Conservation (phyloP, 2,888 invertebrate genomes). For the Chymomyza caudatula region DNA sequence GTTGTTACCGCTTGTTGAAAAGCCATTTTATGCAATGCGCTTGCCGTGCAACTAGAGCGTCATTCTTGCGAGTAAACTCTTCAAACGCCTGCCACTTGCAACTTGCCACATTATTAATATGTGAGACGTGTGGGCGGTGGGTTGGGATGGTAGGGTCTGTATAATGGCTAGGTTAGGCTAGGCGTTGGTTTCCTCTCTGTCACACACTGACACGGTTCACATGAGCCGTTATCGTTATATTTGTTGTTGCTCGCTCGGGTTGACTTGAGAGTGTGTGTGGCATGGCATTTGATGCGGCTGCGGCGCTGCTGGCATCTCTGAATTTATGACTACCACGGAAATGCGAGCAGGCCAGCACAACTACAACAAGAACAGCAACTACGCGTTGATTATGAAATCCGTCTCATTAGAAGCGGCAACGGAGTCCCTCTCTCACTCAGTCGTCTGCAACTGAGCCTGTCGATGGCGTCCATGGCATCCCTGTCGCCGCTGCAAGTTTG, state of each 20-base stretch:
- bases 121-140: slow-evolving; percentile 27
- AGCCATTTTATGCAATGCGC: slow-evolving; percentile 34
- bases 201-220: slow-evolving; percentile 39
- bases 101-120: slow-evolving; percentile 49
- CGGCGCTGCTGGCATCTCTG: slow-evolving; percentile 33
- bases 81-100: slow-evolving; percentile 6
- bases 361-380: slow-evolving; percentile 32
- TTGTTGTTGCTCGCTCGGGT: not conserved
- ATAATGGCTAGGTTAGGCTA: slow-evolving; percentile 11
- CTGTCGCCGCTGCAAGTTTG: slow-evolving; percentile 14
- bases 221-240: slow-evolving; percentile 24
- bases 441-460: slow-evolving; percentile 2
- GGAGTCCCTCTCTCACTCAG: not conserved
- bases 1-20: not conserved
- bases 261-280: slow-evolving; percentile 21
- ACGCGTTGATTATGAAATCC: slow-evolving; percentile 64
- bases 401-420: slow-evolving; percentile 56
- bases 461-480: slow-evolving; percentile 43
- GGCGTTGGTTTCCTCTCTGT: slow-evolving; percentile 16
- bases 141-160: too few species aligned
- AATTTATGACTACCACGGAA: slow-evolving; percentile 66
- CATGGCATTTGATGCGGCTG: not conserved
- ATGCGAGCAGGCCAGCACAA: slow-evolving; percentile 34
- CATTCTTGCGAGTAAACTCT: slow-evolving; percentile 16
- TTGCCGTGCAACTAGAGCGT: slow-evolving; percentile 1